Base-by-base conservation (phyloP, 2,888 invertebrate genomes). In the Gnatocerus cornutus region DNA sequence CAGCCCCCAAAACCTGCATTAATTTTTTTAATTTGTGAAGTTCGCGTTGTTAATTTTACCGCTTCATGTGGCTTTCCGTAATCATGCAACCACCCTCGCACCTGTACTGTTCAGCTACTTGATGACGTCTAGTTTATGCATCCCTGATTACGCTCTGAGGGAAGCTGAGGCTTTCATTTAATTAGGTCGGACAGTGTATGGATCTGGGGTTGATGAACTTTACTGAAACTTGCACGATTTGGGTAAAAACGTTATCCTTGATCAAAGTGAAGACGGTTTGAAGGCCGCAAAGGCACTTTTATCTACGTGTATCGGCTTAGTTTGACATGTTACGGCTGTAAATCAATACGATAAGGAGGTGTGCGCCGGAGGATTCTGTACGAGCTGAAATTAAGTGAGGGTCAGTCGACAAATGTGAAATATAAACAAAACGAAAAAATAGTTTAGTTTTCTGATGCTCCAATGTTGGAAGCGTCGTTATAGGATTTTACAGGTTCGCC, bases 71-170 rank as follows among this genome's bases (percentile, higher is more conserved):
- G 14, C 46, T 59, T 59, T 59, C 59, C 45, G 10, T 59, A 46
- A 59, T 59, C 48, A 10, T 46, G 46, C 48, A 59, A 14, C 59
- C 46, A 30, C 46, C 27, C 48, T 50, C 27, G 48, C 27, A 50
- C 48, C 48, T 50, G 48, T 29, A 8, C 7, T 21, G 46, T 50
- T 53, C 45, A 58, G 14, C 58, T 58, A 55, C 58, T 58, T 58
- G 58, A 53, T 53, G 53, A 58, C 58, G 29, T 21, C 41, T 58
- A 16, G 39, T 58, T 58, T 39, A 58, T 58, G 58, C 58, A 58
- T 58, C 58, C 58, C 10, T 58, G 58, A 45, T 43, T 58, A 58
- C 14, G 13, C 52, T 52, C 52, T 30, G 33, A 12, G 52, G 53
- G 53, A 53, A 13, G 16, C 53, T 46, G 27, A n/a, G 33, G 21